Percentiles rank a stretch among this genome's conserved stretches.
Evolutionary conservation across 1,140 invertebrate species (phyloP).

Genomic region (Drosophila gunungcola): DNA sequence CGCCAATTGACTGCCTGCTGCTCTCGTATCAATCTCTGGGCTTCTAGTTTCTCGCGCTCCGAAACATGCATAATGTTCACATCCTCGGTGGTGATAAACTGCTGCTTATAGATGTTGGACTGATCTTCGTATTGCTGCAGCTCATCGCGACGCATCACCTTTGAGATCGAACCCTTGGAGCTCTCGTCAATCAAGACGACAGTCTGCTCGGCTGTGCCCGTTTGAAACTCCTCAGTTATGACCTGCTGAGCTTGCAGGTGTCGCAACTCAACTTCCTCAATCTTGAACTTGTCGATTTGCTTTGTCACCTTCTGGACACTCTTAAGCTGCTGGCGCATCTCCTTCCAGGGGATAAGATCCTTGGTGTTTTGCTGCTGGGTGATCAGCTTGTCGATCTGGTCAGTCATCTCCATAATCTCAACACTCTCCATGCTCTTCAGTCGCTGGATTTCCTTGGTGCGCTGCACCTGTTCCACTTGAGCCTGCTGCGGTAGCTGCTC

Average conservation of each 20-base stretch:
- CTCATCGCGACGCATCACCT: slow-evolving; percentile 63
- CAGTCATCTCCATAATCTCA: slow-evolving; percentile 83
- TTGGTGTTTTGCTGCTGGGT: slow-evolving; percentile 70
- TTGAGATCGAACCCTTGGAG: slow-evolving; percentile 77
- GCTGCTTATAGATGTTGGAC: slow-evolving; percentile 63
- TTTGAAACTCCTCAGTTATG: slow-evolving; percentile 57
- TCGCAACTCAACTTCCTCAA: slow-evolving; percentile 78
- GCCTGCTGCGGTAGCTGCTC: slow-evolving; percentile 66
- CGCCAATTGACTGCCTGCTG: slow-evolving; percentile 81
- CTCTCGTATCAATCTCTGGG: slow-evolving; percentile 62
- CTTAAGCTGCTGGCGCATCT: slow-evolving; percentile 82
- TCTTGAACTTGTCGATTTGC: slow-evolving; percentile 82
- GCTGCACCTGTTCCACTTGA: slow-evolving; percentile 61
- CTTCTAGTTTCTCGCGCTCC: slow-evolving; percentile 74
- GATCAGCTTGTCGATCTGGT: slow-evolving; percentile 81
- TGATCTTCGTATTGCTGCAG: slow-evolving; percentile 73
- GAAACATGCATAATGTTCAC: slow-evolving; percentile 75
- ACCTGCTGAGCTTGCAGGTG: slow-evolving; percentile 65
- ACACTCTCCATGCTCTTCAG: slow-evolving; percentile 84
- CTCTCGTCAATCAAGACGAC: slow-evolving; percentile 71
- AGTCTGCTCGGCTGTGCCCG: slow-evolving; percentile 49
- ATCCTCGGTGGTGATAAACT: slow-evolving; percentile 78
- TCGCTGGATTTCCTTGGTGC: slow-evolving; percentile 72
- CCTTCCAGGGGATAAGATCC: slow-evolving; percentile 80
- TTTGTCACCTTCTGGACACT: slow-evolving; percentile 78